Conservation (phyloP, 23 tunicate species). For the Ascidia mentula region DNA sequence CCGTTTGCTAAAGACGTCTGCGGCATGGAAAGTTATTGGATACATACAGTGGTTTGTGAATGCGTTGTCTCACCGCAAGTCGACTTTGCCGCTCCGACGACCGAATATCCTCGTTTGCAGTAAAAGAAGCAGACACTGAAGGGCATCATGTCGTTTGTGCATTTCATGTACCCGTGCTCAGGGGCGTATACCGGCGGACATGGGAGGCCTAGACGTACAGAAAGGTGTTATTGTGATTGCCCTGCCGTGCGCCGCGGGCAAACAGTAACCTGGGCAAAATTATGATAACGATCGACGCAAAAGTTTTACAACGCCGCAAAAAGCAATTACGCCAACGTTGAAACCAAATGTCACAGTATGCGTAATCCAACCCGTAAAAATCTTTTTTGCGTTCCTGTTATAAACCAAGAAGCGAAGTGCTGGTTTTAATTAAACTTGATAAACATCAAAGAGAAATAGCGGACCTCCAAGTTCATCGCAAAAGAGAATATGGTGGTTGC, state of each 20-base stretch:
- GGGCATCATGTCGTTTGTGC: slow-evolving; percentile 29
- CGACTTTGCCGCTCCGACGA: slow-evolving; percentile 35
- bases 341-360: no score
- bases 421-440: not conserved
- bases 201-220: slow-evolving; percentile 23
- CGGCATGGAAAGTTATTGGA: not conserved
- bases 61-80: slow-evolving; percentile 36
- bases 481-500: slow-evolving; percentile 35
- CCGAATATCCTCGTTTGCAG: slow-evolving; percentile 24
- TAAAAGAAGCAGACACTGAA: slow-evolving; percentile 19
- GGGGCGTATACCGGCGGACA: slow-evolving; percentile 25
- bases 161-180: slow-evolving; percentile 27
- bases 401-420: not conserved
- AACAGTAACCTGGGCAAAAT: not conserved
- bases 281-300: not conserved
- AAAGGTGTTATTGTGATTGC: not conserved
- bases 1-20: slow-evolving; percentile 39
- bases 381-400: no score
- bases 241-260: not conserved
- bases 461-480: slow-evolving; percentile 16
- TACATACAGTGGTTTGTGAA: not conserved
- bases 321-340: no score
- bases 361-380: no score
- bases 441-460: not conserved
- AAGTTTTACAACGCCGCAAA: not conserved